phyloP scores from a whole-genome alignment of 2,888 invertebrate genomes.

The Phasia obesa region DNA sequence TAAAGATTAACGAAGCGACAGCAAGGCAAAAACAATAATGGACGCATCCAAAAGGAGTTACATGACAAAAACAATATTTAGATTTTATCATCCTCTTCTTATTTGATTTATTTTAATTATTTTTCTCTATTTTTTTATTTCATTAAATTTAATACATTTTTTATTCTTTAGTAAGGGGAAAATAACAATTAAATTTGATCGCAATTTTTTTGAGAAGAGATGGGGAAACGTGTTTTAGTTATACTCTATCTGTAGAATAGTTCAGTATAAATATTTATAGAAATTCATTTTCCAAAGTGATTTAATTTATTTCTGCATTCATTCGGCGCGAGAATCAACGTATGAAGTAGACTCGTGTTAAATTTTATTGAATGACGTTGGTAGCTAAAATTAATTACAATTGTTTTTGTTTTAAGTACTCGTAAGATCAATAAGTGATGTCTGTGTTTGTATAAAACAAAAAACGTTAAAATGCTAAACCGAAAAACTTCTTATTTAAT shows the following conservation, averaged over 20 bases:
- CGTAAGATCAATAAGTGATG: not conserved
- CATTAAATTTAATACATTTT: no score
- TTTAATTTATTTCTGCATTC: slow-evolving; percentile 3
- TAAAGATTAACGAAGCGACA: no score
- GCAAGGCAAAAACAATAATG: no score
- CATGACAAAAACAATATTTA: no score
- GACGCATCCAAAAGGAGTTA: no score
- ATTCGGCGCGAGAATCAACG: not conserved
- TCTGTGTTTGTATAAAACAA: not conserved
- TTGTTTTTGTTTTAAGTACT: not conserved
- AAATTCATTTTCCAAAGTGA: slow-evolving; percentile 29
- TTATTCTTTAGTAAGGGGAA: no score
- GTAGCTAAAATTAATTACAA: slow-evolving; percentile 10
- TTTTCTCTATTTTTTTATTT: not conserved
- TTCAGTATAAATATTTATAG: not conserved
- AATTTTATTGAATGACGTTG: slow-evolving; percentile 30
- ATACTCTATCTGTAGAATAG: not conserved
- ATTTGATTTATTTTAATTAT: slow-evolving; percentile 28
- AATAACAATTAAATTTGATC: no score
- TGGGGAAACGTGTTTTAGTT: not conserved
- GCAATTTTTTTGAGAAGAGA: not conserved
- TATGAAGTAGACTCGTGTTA: slow-evolving; percentile 5
- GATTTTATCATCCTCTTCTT: no score
- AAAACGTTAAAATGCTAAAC: no score
- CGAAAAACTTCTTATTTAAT: no score